Conservation (phyloP, 2,888 invertebrate genomes). For the Amorpha juglandis region DNA sequence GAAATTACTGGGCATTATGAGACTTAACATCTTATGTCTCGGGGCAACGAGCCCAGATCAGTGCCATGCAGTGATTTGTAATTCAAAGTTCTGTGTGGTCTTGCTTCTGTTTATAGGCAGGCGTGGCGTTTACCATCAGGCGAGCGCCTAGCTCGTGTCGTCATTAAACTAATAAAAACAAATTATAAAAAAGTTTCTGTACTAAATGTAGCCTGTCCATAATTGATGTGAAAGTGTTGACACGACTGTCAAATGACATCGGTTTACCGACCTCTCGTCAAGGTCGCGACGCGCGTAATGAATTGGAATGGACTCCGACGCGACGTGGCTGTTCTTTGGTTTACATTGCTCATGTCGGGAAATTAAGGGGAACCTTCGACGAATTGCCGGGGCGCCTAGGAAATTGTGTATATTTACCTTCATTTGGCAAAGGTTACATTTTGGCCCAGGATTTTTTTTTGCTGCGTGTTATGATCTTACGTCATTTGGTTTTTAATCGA, state of each 20-base stretch:
- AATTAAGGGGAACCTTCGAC: not conserved
- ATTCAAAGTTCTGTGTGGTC: too few relatives aligned
- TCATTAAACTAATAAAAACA: too few relatives aligned
- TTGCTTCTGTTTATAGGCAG: too few relatives aligned
- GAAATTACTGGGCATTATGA: too few relatives aligned
- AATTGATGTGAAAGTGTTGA: constrained; percentile 21
- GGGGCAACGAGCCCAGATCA: too few relatives aligned
- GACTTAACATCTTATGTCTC: too few relatives aligned
- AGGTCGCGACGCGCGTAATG: constrained; percentile 41
- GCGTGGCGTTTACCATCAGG: too few relatives aligned
- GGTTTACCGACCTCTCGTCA: constrained; percentile 49
- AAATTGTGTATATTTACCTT: not conserved
- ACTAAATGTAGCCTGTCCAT: not conserved
- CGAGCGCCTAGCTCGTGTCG: too few relatives aligned
- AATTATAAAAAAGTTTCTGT: not conserved
- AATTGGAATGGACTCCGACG: constrained; percentile 38
- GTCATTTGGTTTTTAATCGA: not conserved
- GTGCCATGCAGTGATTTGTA: too few relatives aligned
- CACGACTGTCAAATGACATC: constrained; percentile 38
- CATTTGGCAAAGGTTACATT: not conserved
- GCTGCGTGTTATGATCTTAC: not conserved
- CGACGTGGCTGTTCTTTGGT: not conserved
- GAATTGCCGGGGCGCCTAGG: not conserved
- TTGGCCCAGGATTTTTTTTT: not conserved
- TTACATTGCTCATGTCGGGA: constrained; percentile 11